Evolutionary conservation across 2,113 vertebrate species (phyloP).

Genomic region (Pedionomus torquatus): DNA sequence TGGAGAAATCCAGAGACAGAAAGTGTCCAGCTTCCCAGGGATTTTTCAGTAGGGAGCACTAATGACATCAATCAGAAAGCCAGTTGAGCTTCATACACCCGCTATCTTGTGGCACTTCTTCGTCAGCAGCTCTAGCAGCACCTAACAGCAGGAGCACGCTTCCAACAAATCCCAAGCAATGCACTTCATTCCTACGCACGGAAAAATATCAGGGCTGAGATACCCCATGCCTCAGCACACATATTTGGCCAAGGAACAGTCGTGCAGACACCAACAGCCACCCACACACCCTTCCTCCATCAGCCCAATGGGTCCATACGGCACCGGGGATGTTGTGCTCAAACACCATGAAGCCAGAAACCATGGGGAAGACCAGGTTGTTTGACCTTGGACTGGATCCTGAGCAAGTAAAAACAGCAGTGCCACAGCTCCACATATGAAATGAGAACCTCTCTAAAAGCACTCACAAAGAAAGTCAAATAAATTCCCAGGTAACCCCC

Average conservation of each 20-base stretch:
- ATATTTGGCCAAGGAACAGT: neutral
- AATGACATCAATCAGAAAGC: slow-evolving; percentile 1
- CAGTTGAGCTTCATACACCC: neutral
- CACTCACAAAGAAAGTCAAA: neutral
- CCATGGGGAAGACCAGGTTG: neutral
- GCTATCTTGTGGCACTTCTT: neutral
- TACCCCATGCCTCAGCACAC: neutral
- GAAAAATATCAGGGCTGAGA: neutral
- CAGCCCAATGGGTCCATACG: rapidly evolving
- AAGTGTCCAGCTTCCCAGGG: neutral
- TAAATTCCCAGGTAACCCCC: neutral
- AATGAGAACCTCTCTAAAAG: neutral
- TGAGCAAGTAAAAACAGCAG: neutral
- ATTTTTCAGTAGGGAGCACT: neutral
- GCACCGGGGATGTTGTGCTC: rapidly evolving
- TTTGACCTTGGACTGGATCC: neutral
- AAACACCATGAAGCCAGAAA: neutral
- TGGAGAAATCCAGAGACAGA: neutral
- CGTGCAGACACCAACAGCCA: rapidly evolving
- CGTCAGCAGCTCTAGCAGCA: neutral
- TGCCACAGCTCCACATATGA: rapidly evolving
- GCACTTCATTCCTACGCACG: neutral
- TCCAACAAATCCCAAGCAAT: neutral
- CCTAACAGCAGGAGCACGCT: neutral
- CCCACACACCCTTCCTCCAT: neutral